Percentiles rank a stretch among this genome's conserved stretches.
phyloP scores from a whole-genome alignment of 2,888 invertebrate species.

The Cerastis leucographa region DNA sequence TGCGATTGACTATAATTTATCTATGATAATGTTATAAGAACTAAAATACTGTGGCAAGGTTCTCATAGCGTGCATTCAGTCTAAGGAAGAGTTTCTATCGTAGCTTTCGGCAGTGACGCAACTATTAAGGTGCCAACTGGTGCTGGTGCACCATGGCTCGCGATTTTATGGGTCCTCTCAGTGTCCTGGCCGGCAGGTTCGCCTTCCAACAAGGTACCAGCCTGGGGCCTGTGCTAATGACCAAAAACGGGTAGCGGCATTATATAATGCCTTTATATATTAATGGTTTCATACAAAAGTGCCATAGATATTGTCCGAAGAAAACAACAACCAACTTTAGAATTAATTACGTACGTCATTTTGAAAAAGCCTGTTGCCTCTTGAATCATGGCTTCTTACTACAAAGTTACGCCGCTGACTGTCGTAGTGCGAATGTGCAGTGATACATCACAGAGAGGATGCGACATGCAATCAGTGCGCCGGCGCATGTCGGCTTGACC shows the following conservation, averaged over 20 bases:
- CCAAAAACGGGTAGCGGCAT: not conserved
- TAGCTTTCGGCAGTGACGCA: constrained; percentile 33
- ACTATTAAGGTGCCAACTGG: not conserved
- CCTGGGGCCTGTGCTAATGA: not conserved
- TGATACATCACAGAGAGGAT: constrained; percentile 66
- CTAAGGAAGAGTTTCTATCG: constrained; percentile 51
- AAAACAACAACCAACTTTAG: not conserved
- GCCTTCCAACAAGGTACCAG: not conserved
- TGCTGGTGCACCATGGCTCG: not conserved
- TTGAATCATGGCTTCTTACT: not conserved
- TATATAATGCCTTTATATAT: not conserved
- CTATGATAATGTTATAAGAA: constrained; percentile 53
- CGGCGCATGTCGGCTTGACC: constrained; percentile 56
- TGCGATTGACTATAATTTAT: constrained; percentile 56
- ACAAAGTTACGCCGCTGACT: constrained; percentile 13
- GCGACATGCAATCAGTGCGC: constrained; percentile 39
- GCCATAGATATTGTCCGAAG: not conserved
- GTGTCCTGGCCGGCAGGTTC: not conserved
- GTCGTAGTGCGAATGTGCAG: constrained; percentile 60
- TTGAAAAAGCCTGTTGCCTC: not conserved
- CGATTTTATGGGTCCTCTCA: not conserved
- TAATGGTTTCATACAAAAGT: not conserved
- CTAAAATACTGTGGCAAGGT: constrained; percentile 74
- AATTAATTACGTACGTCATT: not conserved
- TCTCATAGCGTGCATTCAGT: constrained; percentile 65